Evolutionary conservation across 92 coral and sea anemone genomes (phyloP).

Genomic region (Blastomussa wellsi): DNA sequence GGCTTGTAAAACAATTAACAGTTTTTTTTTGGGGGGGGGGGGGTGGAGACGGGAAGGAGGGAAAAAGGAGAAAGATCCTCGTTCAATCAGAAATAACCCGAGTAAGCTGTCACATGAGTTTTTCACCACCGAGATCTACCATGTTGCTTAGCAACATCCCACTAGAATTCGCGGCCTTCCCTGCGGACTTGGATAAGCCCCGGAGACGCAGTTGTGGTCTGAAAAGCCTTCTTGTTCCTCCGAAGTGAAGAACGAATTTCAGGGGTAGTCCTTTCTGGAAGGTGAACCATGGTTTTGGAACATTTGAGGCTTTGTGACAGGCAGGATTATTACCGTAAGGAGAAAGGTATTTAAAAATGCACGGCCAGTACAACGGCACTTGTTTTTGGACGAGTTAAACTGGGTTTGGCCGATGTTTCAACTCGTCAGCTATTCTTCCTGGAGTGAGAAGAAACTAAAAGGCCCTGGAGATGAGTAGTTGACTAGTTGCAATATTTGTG

Average conservation of each 20-base stretch:
- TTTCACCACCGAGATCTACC: not conserved
- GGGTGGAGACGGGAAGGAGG: not conserved
- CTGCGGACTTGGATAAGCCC: not conserved
- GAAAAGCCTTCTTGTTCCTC: not conserved
- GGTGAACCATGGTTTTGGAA: not conserved
- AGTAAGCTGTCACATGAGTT: not conserved
- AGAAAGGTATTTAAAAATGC: not conserved
- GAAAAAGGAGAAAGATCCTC: too few relatives aligned
- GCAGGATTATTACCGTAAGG: not conserved
- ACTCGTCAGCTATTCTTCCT: too few relatives aligned
- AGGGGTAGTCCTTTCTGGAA: not conserved
- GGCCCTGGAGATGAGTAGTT: too few relatives aligned
- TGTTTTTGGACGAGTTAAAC: too few relatives aligned
- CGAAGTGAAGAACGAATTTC: not conserved
- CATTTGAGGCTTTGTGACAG: not conserved
- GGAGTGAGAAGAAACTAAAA: too few relatives aligned
- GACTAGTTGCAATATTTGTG: too few relatives aligned
- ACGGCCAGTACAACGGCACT: too few relatives aligned
- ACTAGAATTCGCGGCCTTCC: not conserved
- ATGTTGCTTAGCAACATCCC: constrained; percentile 1
- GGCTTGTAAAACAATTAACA: not conserved
- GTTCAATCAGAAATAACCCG: not conserved
- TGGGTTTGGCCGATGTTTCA: too few relatives aligned
- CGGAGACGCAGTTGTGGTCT: not conserved
- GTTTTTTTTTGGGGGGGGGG: not conserved